A percentile compares a stretch with the other conserved stretches of the same genome.
Conservation (phyloP, 2,888 invertebrate genomes). For the Tupiocoris notatus region DNA sequence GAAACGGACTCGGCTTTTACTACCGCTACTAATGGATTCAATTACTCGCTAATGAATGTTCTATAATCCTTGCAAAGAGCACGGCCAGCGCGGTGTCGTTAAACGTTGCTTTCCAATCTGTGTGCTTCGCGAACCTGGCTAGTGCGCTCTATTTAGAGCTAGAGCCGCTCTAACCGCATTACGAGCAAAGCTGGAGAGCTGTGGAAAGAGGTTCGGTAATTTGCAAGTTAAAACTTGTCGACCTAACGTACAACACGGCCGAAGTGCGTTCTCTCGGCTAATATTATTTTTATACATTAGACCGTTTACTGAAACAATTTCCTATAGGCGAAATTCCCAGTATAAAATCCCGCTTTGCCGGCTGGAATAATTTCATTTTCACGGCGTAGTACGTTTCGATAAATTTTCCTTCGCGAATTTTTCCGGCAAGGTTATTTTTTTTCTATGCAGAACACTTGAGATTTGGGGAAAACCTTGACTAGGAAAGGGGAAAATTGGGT, state of each 20-base stretch:
- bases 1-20: slow-evolving; percentile 18
- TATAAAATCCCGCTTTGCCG: too few relatives aligned
- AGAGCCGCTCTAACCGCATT: neutral
- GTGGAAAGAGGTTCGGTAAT: neutral
- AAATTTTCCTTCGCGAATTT: too few relatives aligned
- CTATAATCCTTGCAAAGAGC: slow-evolving; percentile 28
- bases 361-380: too few relatives aligned
- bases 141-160: neutral
- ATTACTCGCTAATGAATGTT: slow-evolving; percentile 38
- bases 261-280: neutral
- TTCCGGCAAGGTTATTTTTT: too few relatives aligned
- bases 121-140: slow-evolving; percentile 10
- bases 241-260: neutral
- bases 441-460: too few relatives aligned
- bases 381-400: too few relatives aligned
- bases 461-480: too few relatives aligned
- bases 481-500: too few relatives aligned
- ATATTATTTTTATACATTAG: neutral
- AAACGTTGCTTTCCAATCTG: slow-evolving; percentile 34
- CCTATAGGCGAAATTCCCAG: too few relatives aligned
- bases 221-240: neutral
- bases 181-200: neutral
- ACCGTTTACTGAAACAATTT: too few relatives aligned
- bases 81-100: slow-evolving; percentile 8
- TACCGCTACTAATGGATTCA: slow-evolving; percentile 32